These are phyloP conservation scores for Leucoma salicis DNA, from an alignment of 2,888 invertebrate species.

Conservation along the genomic window DNA sequence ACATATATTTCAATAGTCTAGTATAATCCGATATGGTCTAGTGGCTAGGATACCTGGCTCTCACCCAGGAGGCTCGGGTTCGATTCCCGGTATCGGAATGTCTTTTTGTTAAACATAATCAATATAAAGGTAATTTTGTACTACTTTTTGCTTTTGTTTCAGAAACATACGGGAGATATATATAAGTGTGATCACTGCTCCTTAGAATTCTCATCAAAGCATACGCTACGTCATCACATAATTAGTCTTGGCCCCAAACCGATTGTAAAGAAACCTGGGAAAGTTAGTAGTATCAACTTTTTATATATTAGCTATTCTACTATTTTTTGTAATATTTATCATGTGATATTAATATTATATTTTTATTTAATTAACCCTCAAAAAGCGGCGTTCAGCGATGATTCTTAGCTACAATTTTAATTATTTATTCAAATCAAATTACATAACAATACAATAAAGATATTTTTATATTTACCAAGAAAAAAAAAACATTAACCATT, in stretches of 20 bases:
- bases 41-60: constrained; percentile 88
- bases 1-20: neutral
- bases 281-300: constrained; percentile 28
- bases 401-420: too few species aligned
- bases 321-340: too few species aligned
- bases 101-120: constrained; percentile 11
- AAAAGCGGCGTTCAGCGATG: too few species aligned
- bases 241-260: constrained; percentile 28
- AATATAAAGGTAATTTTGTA: neutral
- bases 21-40: constrained; percentile 77
- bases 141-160: neutral
- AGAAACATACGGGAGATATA: constrained; percentile 5
- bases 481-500: too few species aligned
- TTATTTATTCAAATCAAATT: too few species aligned
- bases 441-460: too few species aligned
- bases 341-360: too few species aligned
- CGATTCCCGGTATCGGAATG: constrained; percentile 83
- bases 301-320: too few species aligned
- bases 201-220: constrained; percentile 30
- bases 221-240: constrained; percentile 33
- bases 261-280: constrained; percentile 6
- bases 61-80: constrained; percentile 86
- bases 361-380: too few species aligned
- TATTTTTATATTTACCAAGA: too few species aligned
- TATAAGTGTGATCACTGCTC: constrained; percentile 40